Percentiles rank a stretch among this genome's conserved stretches.
Conservation (phyloP, 1,140 invertebrate genomes). For the Gonatopus flavifemur region DNA sequence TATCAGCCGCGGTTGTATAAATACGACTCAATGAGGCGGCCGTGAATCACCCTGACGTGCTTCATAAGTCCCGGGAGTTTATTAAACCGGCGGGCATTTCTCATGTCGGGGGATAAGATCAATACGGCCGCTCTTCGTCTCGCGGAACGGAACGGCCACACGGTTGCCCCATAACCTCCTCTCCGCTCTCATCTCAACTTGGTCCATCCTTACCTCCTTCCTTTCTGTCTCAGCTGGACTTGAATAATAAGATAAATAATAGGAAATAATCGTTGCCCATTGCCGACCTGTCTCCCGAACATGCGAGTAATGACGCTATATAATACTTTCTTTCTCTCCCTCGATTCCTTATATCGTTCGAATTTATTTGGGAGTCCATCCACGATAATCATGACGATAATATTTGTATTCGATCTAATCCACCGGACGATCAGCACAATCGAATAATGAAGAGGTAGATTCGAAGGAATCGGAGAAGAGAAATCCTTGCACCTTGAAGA, state of each 20-base stretch:
- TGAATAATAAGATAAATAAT: conserved; percentile 44
- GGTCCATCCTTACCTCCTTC: conserved; percentile 4
- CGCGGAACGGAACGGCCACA: too few relatives aligned
- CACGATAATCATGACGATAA: too few relatives aligned
- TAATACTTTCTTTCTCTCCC: too few relatives aligned
- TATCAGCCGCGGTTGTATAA: conserved; percentile 60
- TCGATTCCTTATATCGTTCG: too few relatives aligned
- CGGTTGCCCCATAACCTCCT: conserved; percentile 43
- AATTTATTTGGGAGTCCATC: too few relatives aligned
- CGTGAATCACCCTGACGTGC: conserved; percentile 60
- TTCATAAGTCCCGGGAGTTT: conserved; percentile 62
- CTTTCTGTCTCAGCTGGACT: conserved; percentile 16
- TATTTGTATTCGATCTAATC: too few relatives aligned
- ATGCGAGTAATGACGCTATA: too few relatives aligned
- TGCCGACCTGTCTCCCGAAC: too few relatives aligned
- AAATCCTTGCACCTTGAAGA: conserved; percentile 15
- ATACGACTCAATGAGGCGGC: conserved; percentile 60
- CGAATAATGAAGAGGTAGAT: too few relatives aligned
- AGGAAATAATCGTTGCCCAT: conserved; percentile 36
- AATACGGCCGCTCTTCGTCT: conserved; percentile 59
- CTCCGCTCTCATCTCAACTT: conserved; percentile 17
- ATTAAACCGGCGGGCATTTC: conserved; percentile 61
- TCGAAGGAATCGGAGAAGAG: background rate
- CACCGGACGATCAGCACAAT: too few relatives aligned
- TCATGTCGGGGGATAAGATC: conserved; percentile 61